phyloP scores from a whole-genome alignment of 64 coral and sea anemone species.

The Dendrophyllia cribrosa region DNA sequence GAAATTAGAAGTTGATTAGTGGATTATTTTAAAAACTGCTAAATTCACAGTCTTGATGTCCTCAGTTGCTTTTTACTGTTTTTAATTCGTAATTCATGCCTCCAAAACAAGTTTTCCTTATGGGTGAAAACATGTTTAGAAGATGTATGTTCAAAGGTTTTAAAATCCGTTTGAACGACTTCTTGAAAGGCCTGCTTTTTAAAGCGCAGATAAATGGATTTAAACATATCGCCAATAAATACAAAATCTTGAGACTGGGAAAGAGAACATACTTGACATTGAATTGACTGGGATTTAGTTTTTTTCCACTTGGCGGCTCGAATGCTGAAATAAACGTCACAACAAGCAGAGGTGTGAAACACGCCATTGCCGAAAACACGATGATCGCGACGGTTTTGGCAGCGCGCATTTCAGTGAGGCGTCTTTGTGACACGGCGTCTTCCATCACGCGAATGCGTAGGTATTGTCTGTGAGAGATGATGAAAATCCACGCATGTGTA shows the following conservation, averaged over 20 bases:
- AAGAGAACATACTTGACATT: conserved; percentile 24
- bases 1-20: no score
- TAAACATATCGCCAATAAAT: conserved; percentile 13
- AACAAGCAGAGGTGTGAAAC: conserved; percentile 12
- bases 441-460: not conserved
- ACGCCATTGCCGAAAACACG: conserved; percentile 27
- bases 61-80: not conserved
- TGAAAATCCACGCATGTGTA: conserved; percentile 36
- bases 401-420: conserved; percentile 46
- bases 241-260: conserved; percentile 25
- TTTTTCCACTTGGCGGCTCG: not conserved
- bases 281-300: not conserved
- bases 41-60: not conserved
- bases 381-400: conserved; percentile 7
- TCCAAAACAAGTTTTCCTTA: no score
- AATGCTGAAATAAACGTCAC: conserved; percentile 2
- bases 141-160: not conserved
- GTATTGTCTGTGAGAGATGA: conserved; percentile 3
- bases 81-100: not conserved
- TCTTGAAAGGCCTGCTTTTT: conserved; percentile 40
- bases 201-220: conserved; percentile 38
- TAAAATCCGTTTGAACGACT: not conserved
- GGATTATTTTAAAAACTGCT: no score
- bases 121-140: not conserved
- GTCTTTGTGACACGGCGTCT: conserved; percentile 11